Evolutionary conservation across 2,113 vertebrate species (phyloP).

Genomic region (Mixornis gularis): DNA sequence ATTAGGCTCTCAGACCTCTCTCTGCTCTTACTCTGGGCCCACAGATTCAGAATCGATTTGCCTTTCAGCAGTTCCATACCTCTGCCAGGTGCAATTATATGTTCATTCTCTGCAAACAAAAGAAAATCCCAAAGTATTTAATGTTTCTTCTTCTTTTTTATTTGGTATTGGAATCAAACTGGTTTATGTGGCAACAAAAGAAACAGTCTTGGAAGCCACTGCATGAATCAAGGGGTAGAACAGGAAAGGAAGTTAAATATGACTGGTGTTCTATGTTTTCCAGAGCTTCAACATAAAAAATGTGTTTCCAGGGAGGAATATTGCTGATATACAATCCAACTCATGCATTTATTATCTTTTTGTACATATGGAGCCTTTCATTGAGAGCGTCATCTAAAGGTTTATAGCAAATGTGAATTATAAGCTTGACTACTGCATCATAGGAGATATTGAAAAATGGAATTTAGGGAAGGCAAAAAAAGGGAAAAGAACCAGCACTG

Average conservation of each 20-base stretch:
- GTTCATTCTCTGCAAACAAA: background rate
- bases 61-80: background rate
- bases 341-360: background rate
- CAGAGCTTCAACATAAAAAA: background rate
- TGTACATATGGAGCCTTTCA: background rate
- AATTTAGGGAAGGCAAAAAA: background rate
- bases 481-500: background rate
- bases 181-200: background rate
- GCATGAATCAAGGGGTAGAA: background rate
- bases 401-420: background rate
- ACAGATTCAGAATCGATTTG: background rate
- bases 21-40: background rate
- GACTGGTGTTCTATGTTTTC: background rate
- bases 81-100: slow-evolving; percentile 1
- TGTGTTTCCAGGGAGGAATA: background rate
- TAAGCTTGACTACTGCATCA: background rate
- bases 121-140: background rate
- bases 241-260: background rate
- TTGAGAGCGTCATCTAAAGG: background rate
- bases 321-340: background rate
- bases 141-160: background rate
- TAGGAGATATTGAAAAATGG: background rate
- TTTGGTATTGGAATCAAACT: background rate
- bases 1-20: background rate
- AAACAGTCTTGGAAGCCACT: background rate